phyloP scores from a whole-genome alignment of 2,888 invertebrate species.

The Macropis europaea region DNA sequence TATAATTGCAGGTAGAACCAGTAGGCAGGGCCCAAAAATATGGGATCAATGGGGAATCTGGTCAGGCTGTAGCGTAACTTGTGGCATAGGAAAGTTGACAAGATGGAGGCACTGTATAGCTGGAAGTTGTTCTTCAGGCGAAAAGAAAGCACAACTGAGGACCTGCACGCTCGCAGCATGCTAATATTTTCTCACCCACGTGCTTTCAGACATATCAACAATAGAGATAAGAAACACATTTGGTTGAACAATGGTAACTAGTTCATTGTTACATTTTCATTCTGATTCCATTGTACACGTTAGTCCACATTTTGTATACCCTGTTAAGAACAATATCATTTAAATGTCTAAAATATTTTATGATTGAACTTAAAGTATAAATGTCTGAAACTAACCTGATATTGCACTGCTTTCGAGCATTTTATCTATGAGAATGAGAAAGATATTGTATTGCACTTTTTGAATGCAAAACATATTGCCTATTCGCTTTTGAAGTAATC shows the following conservation, averaged over 20 bases:
- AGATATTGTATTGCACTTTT: background rate
- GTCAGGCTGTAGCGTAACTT: conserved; percentile 80
- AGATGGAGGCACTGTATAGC: conserved; percentile 81
- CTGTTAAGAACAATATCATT: conserved; percentile 9
- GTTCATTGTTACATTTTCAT: background rate
- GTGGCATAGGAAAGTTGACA: conserved; percentile 80
- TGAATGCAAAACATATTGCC: background rate
- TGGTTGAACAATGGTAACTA: background rate
- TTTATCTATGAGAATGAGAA: background rate
- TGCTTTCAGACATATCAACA: background rate
- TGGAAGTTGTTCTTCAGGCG: conserved; percentile 79
- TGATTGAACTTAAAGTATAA: background rate
- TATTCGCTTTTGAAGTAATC: conserved; percentile 69
- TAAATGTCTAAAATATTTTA: background rate
- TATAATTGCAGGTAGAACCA: conserved; percentile 24
- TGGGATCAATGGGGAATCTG: conserved; percentile 81
- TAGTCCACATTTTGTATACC: background rate
- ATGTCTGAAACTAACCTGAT: background rate
- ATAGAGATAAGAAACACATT: background rate
- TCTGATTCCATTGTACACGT: no score
- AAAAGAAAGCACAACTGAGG: conserved; percentile 81
- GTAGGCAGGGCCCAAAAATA: conserved; percentile 72
- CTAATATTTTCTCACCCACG: conserved; percentile 38
- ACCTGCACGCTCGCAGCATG: conserved; percentile 80
- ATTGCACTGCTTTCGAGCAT: background rate